Evolutionary conservation across 1,140 invertebrate species (phyloP).

Genomic region (Drosophila arizonae): DNA sequence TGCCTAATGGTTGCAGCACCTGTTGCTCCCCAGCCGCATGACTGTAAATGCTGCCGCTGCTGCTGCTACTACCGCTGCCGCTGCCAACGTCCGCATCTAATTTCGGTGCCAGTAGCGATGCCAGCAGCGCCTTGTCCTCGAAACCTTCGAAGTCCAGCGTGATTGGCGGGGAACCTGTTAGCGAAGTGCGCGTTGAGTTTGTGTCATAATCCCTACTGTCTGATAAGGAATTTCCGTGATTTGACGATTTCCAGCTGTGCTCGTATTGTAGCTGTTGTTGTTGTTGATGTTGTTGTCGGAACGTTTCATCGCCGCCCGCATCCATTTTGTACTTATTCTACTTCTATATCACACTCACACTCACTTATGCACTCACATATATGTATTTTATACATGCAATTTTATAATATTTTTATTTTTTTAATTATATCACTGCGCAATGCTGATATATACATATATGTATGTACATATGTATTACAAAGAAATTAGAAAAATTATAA

Average conservation of each 20-base stretch:
- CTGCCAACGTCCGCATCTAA: constrained; percentile 25
- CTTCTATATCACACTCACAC: constrained; percentile 48
- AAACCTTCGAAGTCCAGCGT: constrained; percentile 50
- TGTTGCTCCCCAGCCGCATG: constrained; percentile 68
- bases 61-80: constrained; percentile 38
- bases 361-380: constrained; percentile 12
- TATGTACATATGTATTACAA: constrained; percentile 60
- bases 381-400: constrained; percentile 55
- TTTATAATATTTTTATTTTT: constrained; percentile 33
- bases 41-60: constrained; percentile 16
- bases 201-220: constrained; percentile 78
- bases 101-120: constrained; percentile 56
- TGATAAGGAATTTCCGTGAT: constrained; percentile 72
- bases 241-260: constrained; percentile 44
- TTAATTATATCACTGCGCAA: constrained; percentile 61
- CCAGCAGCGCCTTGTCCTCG: constrained; percentile 54
- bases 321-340: constrained; percentile 67
- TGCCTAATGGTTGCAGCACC: constrained; percentile 75
- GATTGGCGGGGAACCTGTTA: constrained; percentile 64
- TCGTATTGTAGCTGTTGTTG: constrained; percentile 53
- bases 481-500: constrained; percentile 59
- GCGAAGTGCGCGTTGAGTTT: constrained; percentile 70
- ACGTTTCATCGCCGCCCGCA: constrained; percentile 43
- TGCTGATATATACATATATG: constrained; percentile 27
- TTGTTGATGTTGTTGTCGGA: constrained; percentile 43